Conservation (phyloP, 2,888 invertebrate genomes). For the Agrilus mali region DNA sequence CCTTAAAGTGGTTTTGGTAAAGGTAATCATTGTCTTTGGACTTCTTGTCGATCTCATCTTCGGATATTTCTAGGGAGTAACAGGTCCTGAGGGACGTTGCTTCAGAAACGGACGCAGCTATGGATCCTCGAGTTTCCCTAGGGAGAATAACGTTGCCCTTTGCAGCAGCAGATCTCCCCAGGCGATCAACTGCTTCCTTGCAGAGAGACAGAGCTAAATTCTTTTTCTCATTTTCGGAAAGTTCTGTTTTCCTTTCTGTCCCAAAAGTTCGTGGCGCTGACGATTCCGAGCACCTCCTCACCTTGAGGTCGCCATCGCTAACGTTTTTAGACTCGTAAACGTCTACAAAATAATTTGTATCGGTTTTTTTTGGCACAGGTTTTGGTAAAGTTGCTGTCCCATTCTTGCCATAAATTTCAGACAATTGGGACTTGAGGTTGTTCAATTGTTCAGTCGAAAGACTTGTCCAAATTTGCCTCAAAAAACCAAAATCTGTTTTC, state of each 20-base stretch:
- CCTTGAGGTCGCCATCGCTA: conserved; percentile 26
- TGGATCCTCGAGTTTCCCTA: conserved; percentile 49
- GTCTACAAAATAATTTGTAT: too few species aligned
- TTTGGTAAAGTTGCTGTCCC: conserved; percentile 8
- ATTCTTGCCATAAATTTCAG: conserved; percentile 62
- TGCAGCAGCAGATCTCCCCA: conserved; percentile 31
- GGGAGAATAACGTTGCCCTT: conserved; percentile 28
- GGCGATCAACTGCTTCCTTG: conserved; percentile 56
- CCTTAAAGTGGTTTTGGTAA: conserved; percentile 56
- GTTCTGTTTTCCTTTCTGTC: not conserved
- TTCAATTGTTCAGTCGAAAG: conserved; percentile 73
- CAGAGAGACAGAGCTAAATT: conserved; percentile 59
- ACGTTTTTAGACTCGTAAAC: conserved; percentile 8
- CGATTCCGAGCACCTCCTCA: conserved; percentile 35
- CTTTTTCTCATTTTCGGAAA: conserved; percentile 58
- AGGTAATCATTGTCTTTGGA: conserved; percentile 31
- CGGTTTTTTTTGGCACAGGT: conserved; percentile 3
- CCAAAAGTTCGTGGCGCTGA: not conserved
- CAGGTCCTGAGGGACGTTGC: conserved; percentile 36
- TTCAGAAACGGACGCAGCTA: conserved; percentile 37
- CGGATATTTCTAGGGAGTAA: conserved; percentile 34
- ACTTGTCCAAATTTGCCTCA: conserved; percentile 70
- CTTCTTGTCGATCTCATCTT: conserved; percentile 23
- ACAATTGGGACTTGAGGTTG: conserved; percentile 64
- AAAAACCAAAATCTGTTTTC: conserved; percentile 45